Evolutionary conservation across 2,113 vertebrate genomes (phyloP).

Genomic region (Acanthochromis polyacanthus): DNA sequence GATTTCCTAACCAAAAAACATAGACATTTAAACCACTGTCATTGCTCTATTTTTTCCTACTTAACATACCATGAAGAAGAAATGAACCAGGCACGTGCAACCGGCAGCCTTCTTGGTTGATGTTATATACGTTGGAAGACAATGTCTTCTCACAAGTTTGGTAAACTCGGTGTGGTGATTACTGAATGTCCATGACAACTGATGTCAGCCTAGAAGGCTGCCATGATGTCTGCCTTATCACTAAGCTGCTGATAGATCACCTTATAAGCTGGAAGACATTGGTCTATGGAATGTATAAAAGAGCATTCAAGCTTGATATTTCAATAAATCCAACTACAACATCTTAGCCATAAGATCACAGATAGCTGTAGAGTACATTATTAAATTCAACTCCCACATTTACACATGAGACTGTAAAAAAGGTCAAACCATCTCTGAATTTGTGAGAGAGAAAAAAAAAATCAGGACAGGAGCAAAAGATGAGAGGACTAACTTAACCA

Average conservation of each 20-base stretch:
- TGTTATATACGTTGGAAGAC: not conserved
- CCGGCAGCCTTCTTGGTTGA: constrained; percentile 2
- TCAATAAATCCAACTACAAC: not conserved
- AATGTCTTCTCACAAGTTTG: not conserved
- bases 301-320: not conserved
- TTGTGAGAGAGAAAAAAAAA: constrained; percentile 8
- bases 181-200: not conserved
- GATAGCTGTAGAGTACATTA: not conserved
- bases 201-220: not conserved
- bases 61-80: not conserved
- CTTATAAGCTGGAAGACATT: no score
- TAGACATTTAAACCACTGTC: not conserved
- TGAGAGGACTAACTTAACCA: constrained; percentile 15
- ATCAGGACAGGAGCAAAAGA: constrained; percentile 10
- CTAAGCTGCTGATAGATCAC: not conserved
- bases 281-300: not conserved
- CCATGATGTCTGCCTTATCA: not conserved
- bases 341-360: not conserved
- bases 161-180: not conserved
- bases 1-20: not conserved
- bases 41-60: not conserved
- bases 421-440: not conserved
- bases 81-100: not conserved
- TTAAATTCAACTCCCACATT: not conserved
- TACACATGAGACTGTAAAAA: not conserved